Base-by-base conservation (phyloP, 1,140 invertebrate species). In the Ips nitidus region DNA sequence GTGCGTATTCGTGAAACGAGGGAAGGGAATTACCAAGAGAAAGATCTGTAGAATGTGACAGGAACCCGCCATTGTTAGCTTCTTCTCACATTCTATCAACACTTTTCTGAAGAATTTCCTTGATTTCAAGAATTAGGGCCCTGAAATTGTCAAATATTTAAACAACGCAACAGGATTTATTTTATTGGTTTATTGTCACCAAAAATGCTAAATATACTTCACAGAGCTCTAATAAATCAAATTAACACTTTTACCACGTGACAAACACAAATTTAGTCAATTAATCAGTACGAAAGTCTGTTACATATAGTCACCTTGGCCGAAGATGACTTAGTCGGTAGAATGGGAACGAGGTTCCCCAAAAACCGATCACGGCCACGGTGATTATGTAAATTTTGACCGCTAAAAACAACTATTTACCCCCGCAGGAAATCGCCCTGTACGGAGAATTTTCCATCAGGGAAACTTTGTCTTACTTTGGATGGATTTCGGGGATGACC, bases 391-490 rank as follows among this genome's bases (percentile, higher is more conserved):
- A 22, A 22, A 22, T 22, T 22, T 22, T 22, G 22, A 22, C 22
- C 22, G 22, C 0, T 22, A 22, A 22, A 22, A 22, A 22, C 22
- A 22, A 22, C 22, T 22, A 22, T 22, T 22, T 22, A 22, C 22
- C 22, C 22, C 22, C 66, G 6, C 63, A 96, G 87, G 95, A 98
- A 84, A 86, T 94, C 22, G 94, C 95, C 0, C 83, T 98, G 4
- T 97, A 95, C 77, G 89, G 91, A 2, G 94, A 97, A 80, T 95
- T 97, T 78, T 91, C 92, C 1, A 97, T 97, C 64, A 82, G 88
- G 43, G 95, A 98, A 80, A 97, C 94, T 0, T 86, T 97, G 78
- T 87, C 90, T 69, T 98, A 95, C 80, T 98, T 97, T 79, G 95
- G 95, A 1, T 90, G 92, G 85, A 89, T 96, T 60, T 89, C 92